These are phyloP conservation scores for Leptobrachium leishanense DNA, from an alignment of 2,113 vertebrate species.

Conservation along the genomic window DNA sequence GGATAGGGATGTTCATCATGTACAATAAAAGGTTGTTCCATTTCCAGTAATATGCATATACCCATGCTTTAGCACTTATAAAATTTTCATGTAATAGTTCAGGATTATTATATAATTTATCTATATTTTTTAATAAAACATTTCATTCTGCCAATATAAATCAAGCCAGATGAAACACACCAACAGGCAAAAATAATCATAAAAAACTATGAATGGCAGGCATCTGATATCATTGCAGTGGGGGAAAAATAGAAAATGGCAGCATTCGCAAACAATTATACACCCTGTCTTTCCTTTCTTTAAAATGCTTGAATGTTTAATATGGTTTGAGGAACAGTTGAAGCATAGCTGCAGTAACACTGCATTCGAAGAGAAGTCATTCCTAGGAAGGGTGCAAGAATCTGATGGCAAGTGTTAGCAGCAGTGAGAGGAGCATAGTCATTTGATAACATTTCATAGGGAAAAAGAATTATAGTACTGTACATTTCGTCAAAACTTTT, in stretches of 20 bases:
- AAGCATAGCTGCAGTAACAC: background rate
- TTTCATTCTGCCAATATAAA: background rate
- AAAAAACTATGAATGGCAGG: background rate
- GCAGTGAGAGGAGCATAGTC: background rate
- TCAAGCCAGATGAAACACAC: background rate
- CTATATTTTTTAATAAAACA: background rate
- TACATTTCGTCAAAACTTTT: background rate
- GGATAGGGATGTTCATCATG: background rate
- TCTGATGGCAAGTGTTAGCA: background rate
- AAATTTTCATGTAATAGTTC: background rate
- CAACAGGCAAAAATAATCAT: background rate
- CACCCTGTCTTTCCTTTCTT: background rate
- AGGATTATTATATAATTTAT: background rate
- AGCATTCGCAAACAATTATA: slow-evolving; percentile 9
- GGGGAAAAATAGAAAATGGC: background rate
- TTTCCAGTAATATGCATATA: background rate
- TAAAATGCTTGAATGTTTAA: background rate
- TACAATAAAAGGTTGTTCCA: background rate
- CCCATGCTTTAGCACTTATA: background rate
- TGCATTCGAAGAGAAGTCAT: background rate
- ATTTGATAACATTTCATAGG: background rate
- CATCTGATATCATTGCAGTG: background rate
- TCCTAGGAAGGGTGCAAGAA: slow-evolving; percentile 1
- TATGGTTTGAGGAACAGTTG: background rate
- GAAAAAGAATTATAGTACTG: background rate